Percentiles rank a stretch among this genome's conserved stretches.
These are phyloP conservation scores for Myocastor coypus DNA, from an alignment of 2,113 vertebrate genomes.

Conservation along the genomic window DNA sequence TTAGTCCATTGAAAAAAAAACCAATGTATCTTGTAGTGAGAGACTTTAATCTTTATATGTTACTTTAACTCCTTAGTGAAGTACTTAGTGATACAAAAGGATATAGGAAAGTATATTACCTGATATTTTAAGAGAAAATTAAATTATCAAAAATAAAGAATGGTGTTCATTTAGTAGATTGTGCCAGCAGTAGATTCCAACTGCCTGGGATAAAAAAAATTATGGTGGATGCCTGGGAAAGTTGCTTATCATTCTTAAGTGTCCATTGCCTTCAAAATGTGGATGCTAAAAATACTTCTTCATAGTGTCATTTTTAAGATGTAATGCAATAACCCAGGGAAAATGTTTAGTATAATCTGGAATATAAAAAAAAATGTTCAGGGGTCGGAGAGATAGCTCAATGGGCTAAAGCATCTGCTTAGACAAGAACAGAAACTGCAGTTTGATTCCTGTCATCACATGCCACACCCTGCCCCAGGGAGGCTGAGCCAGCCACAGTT, in stretches of 20 bases:
- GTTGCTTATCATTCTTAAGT: neutral
- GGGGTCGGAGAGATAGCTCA: no score
- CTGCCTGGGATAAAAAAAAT: neutral
- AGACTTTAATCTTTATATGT: neutral
- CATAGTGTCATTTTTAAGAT: neutral
- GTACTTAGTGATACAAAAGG: neutral
- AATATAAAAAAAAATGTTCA: neutral
- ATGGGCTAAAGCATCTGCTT: no score
- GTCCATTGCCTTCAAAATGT: neutral
- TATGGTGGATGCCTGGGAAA: neutral
- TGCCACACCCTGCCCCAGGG: no score
- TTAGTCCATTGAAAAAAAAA: no score
- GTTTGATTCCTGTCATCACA: no score
- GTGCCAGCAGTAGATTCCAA: neutral
- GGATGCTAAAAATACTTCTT: neutral
- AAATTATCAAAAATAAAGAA: neutral
- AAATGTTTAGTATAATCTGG: neutral
- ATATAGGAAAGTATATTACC: neutral
- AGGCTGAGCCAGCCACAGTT: no score
- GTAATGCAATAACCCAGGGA: neutral
- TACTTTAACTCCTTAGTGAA: neutral
- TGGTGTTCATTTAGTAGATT: neutral
- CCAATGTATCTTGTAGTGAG: neutral
- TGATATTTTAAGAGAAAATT: slow-evolving; percentile 6
- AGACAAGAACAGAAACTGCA: no score